Conservation (phyloP, 1,140 invertebrate genomes). For the Drosophila miranda region DNA sequence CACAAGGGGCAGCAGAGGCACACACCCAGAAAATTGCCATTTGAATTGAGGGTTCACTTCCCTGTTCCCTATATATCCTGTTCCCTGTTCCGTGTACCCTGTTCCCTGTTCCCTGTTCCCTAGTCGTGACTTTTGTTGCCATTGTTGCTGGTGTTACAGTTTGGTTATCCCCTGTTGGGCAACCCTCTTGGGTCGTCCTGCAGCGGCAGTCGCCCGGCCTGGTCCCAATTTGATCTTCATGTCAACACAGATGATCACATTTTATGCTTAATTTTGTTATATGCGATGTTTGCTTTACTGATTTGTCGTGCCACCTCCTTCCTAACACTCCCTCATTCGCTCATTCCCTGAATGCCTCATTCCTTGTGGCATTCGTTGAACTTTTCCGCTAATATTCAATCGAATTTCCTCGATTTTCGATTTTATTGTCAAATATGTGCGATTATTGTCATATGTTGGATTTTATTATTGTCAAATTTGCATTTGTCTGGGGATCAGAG, state of each 20-base stretch:
- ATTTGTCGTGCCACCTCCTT: constrained; percentile 47
- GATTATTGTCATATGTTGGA: constrained; percentile 79
- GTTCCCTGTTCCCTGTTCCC: constrained; percentile 15
- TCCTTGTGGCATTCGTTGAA: constrained; percentile 18
- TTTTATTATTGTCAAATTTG: constrained; percentile 79
- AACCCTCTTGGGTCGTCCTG: constrained; percentile 22
- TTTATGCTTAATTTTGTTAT: constrained; percentile 77
- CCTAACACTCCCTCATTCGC: not conserved
- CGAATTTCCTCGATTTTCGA: constrained; percentile 54
- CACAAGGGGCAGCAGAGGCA: not conserved
- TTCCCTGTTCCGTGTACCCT: not conserved
- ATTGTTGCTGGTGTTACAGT: constrained; percentile 75
- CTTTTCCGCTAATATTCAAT: constrained; percentile 55
- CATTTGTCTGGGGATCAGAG: constrained; percentile 44
- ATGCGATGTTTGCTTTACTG: constrained; percentile 68
- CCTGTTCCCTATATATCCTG: constrained; percentile 1
- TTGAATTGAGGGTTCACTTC: constrained; percentile 67
- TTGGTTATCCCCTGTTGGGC: constrained; percentile 62
- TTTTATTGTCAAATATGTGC: constrained; percentile 79
- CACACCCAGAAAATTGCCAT: constrained; percentile 66
- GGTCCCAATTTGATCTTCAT: constrained; percentile 71
- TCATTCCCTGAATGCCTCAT: constrained; percentile 5
- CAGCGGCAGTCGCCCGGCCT: constrained; percentile 14
- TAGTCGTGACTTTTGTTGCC: constrained; percentile 45
- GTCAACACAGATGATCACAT: constrained; percentile 82